Evolutionary conservation across 2,797 vertebrate species (phyloP), one percentile per base, ranked within the genome.

Genomic region (Semaprochilodus insignis): DNA sequence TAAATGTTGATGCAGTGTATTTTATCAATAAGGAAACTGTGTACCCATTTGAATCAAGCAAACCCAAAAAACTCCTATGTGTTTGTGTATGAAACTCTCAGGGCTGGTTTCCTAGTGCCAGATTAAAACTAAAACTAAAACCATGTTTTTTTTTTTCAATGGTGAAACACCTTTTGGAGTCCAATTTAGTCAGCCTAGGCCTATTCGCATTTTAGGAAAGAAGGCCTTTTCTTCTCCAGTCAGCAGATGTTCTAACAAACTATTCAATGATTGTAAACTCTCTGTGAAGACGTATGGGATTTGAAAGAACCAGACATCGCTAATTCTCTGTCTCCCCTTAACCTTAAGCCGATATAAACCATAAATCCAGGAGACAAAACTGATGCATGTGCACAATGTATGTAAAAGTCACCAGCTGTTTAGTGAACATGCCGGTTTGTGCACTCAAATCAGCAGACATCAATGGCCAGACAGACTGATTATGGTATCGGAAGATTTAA

Each of bases 381-480:
- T 19, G 48, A 63, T 63, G 60, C 65, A 63, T 73, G 66, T 59
- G 51, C 44, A 48, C 59, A 83, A 31, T 74, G 69, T 52, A 60
- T 83, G 59, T 73, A 59, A 71, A 70, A 69, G 60, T 80, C 34
- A 19, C 65, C 66, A 83, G 71, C 72, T 57, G 15, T 78, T 73
- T 76, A 48, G 57, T 48, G 57, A 60, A 40, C 36, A 48, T 23
- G 31, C 27, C 13, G n/a, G 54, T 75, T 75, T 40, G 55, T 23
- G 10, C 55, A 31, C 69, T 79, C 27, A 75, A 54, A 70, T 75
- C 71, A 69, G 52, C 63, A 83, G 82, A 84, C 82, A 84, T 84
- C 77, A 84, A 80, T 81, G 70, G 78, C 44, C 73, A 84, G 78
- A 84, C 73, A 80, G 73, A 36, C 73, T 77, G 78, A 80, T 84